These are phyloP conservation scores for Nomada flava DNA, from an alignment of 2,888 invertebrate genomes.

Conservation along the genomic window DNA sequence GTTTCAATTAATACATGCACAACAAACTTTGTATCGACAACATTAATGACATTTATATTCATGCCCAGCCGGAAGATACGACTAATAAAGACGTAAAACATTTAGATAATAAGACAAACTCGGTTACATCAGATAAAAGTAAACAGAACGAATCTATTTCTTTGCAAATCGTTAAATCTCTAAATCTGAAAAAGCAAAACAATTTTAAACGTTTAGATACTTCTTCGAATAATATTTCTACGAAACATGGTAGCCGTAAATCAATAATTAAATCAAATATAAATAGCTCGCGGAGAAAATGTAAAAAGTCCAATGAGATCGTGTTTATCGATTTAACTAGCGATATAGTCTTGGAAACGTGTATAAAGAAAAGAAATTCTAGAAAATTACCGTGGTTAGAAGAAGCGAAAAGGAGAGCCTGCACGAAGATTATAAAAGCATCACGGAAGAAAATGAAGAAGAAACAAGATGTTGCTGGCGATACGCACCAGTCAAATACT, in stretches of 20 bases:
- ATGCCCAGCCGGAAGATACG: slow-evolving; percentile 69
- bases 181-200: slow-evolving; percentile 46
- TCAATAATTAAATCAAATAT: slow-evolving; percentile 57
- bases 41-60: slow-evolving; percentile 53
- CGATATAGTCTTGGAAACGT: slow-evolving; percentile 73
- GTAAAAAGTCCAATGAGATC: slow-evolving; percentile 75
- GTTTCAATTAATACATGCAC: not conserved
- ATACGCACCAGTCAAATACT: slow-evolving; percentile 5
- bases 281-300: slow-evolving; percentile 58
- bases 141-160: slow-evolving; percentile 51
- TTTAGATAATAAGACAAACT: slow-evolving; percentile 63
- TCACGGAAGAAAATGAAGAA: slow-evolving; percentile 55
- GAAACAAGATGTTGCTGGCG: slow-evolving; percentile 13
- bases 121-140: slow-evolving; percentile 57
- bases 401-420: slow-evolving; percentile 67
- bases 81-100: slow-evolving; percentile 51
- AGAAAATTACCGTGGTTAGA: slow-evolving; percentile 76
- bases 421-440: slow-evolving; percentile 48
- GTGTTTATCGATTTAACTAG: slow-evolving; percentile 80
- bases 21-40: slow-evolving; percentile 4
- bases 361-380: slow-evolving; percentile 72
- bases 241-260: slow-evolving; percentile 46
- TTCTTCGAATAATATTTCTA: slow-evolving; percentile 63
- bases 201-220: slow-evolving; percentile 62
- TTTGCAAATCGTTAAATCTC: slow-evolving; percentile 52